A percentile compares a stretch with the other conserved stretches of the same genome.
Evolutionary conservation across 1,140 invertebrate genomes (phyloP).

Genomic region (Drosophila melanica): DNA sequence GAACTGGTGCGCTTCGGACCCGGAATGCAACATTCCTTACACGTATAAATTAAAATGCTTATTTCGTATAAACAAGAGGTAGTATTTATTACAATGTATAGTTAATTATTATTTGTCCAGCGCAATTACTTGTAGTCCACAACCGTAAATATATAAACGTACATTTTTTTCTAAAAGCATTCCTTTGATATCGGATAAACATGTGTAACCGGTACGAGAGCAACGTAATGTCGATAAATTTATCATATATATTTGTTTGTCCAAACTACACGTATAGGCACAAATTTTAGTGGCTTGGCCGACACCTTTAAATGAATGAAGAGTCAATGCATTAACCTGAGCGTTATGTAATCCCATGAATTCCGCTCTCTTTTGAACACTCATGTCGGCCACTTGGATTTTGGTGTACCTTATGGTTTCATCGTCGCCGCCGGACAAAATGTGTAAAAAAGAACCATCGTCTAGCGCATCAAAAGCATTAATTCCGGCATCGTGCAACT

Average conservation of each 20-base stretch:
- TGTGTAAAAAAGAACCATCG: conserved; percentile 34
- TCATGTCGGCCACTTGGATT: conserved; percentile 26
- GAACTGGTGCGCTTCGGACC: too few relatives aligned
- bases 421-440: conserved; percentile 78
- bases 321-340: conserved; percentile 54
- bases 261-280: conserved; percentile 57
- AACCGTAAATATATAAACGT: conserved; percentile 54
- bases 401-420: conserved; percentile 60
- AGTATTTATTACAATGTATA: not conserved
- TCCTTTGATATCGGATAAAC: conserved; percentile 63
- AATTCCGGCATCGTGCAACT: conserved; percentile 68
- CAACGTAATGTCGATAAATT: conserved; percentile 31
- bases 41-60: too few relatives aligned
- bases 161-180: conserved; percentile 37
- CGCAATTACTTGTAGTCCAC: conserved; percentile 43
- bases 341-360: conserved; percentile 51
- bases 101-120: not conserved
- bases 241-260: conserved; percentile 59
- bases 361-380: not conserved
- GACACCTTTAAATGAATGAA: conserved; percentile 3
- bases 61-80: too few relatives aligned
- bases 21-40: too few relatives aligned
- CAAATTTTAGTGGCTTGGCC: not conserved
- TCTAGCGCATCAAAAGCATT: conserved; percentile 62
- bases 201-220: conserved; percentile 44